A percentile compares a stretch with the other conserved stretches of the same genome.
phyloP scores from a whole-genome alignment of 1,140 invertebrate genomes.

The Polypedilum vanderplanki region DNA sequence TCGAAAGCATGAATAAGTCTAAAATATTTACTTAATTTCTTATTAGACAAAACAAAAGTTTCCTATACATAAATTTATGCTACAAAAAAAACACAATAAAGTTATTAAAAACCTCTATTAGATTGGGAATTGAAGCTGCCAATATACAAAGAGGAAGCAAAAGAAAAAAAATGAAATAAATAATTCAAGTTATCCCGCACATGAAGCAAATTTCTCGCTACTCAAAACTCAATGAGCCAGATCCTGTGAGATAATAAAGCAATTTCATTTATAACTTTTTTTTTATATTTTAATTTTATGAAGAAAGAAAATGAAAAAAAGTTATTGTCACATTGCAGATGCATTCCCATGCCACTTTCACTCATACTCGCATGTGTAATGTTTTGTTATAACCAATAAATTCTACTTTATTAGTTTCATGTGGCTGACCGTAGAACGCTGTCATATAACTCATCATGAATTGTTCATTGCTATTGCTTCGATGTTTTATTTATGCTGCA shows the following conservation, averaged over 20 bases:
- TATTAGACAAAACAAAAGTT: too few relatives aligned
- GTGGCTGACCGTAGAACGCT: conserved; percentile 9
- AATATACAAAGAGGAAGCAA: too few relatives aligned
- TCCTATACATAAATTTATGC: too few relatives aligned
- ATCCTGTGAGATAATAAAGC: conserved; percentile 18
- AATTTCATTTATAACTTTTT: neutral
- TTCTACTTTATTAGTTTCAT: conserved; percentile 19
- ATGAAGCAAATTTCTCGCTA: neutral
- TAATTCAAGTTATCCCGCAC: too few relatives aligned
- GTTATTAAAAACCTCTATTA: too few relatives aligned
- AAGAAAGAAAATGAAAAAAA: neutral
- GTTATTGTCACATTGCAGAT: conserved; percentile 1
- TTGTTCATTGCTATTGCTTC: too few relatives aligned
- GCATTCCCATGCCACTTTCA: neutral
- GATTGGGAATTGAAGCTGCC: too few relatives aligned
- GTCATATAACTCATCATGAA: conserved; percentile 12
- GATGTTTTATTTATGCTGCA: neutral
- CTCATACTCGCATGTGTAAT: neutral
- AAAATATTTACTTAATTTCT: too few relatives aligned
- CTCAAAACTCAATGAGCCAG: conserved; percentile 3
- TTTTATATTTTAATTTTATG: neutral
- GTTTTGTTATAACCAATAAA: conserved; percentile 9
- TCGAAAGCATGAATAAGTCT: too few relatives aligned
- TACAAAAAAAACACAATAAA: too few relatives aligned
- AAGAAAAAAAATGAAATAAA: too few relatives aligned